Evolutionary conservation across 2,797 vertebrate species (phyloP), one percentile per base, ranked within the genome.

Genomic region (Saxicola maurus): DNA sequence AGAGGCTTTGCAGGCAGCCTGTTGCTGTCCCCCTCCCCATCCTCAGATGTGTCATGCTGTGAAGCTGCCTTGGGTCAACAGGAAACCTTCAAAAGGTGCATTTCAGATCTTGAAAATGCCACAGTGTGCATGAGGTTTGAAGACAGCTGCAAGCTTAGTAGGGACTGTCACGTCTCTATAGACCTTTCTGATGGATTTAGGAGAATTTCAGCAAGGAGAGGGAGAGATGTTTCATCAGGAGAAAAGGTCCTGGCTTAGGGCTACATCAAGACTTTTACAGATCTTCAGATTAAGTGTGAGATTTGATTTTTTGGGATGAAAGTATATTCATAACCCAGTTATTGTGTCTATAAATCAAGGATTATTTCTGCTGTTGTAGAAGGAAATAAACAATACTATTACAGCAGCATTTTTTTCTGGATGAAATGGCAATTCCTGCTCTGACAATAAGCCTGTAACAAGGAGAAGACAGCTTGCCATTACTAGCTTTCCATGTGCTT

Each of bases 41-140:
- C 64, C 65, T 93, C 79, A 88, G 73, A 74, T 52, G 68, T 82
- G 4, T 33, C 49, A 24, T 3, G 12, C 90, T 96, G 78, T 85
- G 90, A 65, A 62, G 69, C 60, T 88, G 60, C 82, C 87, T 68
- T 90, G 78, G 84, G 90, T 95, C 92, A 85, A 91, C 64, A 90
- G 83, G 66, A 86, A 60, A 25, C 80, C 67, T 72, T 73, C 7
- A 0, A 56, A 79, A 81, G 2, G 4, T 75, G 60, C 28, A 8
- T 85, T 90, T 95, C 67, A 61, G 37, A 82, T 89, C 59, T 73
- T 59, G 68, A 57, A 82, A 94, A 92, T 82, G 86, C 69, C 49
- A 51, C 49, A 8, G 68, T 19, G 74, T 52, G 49, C 13, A 1
- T 12, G 68, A 85, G 86, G 72, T 82, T 73, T 84, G 75, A 94